These are phyloP conservation scores for Atlantisia rogersi DNA, from an alignment of 2,113 vertebrate species.

Conservation along the genomic window DNA sequence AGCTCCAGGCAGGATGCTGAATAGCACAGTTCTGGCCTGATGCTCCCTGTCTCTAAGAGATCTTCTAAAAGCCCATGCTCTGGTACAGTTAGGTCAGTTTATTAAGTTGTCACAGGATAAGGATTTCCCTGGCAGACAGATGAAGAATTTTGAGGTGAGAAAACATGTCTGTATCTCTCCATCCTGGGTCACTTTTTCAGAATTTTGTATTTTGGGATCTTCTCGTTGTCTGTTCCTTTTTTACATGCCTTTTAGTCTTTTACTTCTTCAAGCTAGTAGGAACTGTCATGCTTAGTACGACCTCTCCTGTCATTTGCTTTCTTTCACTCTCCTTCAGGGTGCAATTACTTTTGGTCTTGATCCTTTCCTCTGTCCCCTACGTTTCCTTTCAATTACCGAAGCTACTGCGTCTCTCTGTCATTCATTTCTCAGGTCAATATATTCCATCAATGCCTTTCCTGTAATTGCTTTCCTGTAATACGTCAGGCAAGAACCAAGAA, in stretches of 20 bases:
- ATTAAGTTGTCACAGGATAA: background rate
- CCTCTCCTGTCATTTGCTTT: background rate
- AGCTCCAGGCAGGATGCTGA: background rate
- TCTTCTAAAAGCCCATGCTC: background rate
- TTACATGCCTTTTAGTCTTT: background rate
- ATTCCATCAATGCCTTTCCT: background rate
- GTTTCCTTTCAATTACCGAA: background rate
- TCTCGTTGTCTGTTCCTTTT: background rate
- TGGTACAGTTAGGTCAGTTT: background rate
- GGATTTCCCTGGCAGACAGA: background rate
- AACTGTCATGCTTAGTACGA: background rate
- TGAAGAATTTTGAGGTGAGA: background rate
- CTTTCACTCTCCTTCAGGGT: background rate
- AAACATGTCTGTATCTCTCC: background rate
- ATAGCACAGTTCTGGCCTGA: background rate
- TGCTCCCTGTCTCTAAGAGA: fast-evolving
- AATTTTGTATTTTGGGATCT: background rate
- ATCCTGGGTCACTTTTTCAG: background rate
- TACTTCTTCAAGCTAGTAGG: background rate
- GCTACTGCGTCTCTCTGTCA: background rate
- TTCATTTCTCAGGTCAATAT: background rate
- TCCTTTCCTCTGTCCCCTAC: background rate
- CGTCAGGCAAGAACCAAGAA: background rate
- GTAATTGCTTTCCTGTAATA: background rate
- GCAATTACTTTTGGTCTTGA: background rate